Evolutionary conservation across 1,140 invertebrate species (phyloP), one percentile per base, ranked within the genome.

Genomic region (Meloidogyne exigua): DNA sequence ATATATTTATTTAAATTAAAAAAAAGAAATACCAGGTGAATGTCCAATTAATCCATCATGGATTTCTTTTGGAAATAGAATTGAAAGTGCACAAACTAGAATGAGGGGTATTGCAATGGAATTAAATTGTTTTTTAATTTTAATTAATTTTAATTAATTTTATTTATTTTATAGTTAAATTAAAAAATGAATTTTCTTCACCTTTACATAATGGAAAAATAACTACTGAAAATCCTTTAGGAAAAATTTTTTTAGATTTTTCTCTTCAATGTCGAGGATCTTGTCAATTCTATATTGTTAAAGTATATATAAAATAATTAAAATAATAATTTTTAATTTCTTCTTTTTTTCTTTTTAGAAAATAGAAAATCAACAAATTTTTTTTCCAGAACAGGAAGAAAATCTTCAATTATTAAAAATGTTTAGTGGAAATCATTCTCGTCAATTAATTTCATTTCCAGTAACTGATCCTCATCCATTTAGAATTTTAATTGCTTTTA

Each of bases 401-500:
- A 65, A 73, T 42, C 81, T 80, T 72, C 66, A 83, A 75, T 66
- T 86, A 32, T 62, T 86, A 13, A 80, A 72, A 15, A 80, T 78
- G 13, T 90, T 89, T 88, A 88, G 82, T 49, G 90, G 89, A 7
- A 78, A 81, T 12, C 87, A 89, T 39, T 57, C 72, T 5, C 79
- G 83, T 10, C 87, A 88, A 75, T 79, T 87, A 26, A 88, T 88
- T 67, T 87, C 76, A 18, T 89, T 89, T 76, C 69, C 84, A 10
- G 85, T 91, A 26, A 88, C 83, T 12, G 80, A 87, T 71, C 90
- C 90, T 77, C 88, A 88, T 62, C 86, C 89, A 0, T 87, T 90
- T 75, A 88, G 88, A 9, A 90, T 91, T 77, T 90, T 89, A 42
- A 90, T 91, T 89, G 89, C 89, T 26, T 91, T 91, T 84, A 89